A percentile compares a stretch with the other conserved stretches of the same genome.
phyloP scores from a whole-genome alignment of 2,888 invertebrate genomes.

The Meliscaeva auricollis region DNA sequence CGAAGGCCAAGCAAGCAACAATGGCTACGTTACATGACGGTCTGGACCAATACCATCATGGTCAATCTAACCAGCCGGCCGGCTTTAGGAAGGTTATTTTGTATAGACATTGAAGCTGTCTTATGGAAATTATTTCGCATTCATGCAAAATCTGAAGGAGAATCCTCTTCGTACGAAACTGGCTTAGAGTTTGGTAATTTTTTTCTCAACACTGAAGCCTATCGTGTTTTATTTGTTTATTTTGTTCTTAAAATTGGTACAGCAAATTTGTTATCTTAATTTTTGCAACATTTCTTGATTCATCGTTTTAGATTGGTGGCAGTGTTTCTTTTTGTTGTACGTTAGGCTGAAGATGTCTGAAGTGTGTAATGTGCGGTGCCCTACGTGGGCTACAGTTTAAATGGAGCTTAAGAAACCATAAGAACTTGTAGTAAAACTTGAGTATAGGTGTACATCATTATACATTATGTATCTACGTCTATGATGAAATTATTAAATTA shows the following conservation, averaged over 20 bases:
- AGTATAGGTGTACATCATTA: not conserved
- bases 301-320: conserved; percentile 73
- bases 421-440: not conserved
- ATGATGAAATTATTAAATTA: too few relatives aligned
- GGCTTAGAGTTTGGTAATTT: not conserved
- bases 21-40: conserved; percentile 55
- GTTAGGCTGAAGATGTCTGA: not conserved
- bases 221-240: conserved; percentile 68
- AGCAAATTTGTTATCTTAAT: conserved; percentile 76
- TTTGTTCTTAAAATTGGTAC: conserved; percentile 70
- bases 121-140: conserved; percentile 63
- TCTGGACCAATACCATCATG: conserved; percentile 4
- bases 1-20: conserved; percentile 63
- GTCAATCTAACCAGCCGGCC: not conserved
- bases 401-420: conserved; percentile 17
- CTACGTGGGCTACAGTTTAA: conserved; percentile 32
- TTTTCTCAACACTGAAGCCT: conserved; percentile 54
- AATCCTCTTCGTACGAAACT: not conserved
- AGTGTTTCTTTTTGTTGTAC: not conserved
- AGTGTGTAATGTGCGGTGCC: not conserved
- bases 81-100: conserved; percentile 1
- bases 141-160: not conserved
- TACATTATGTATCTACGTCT: too few relatives aligned
- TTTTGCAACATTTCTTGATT: conserved; percentile 75
- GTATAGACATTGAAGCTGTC: conserved; percentile 44